Base-by-base conservation (phyloP, 2,888 invertebrate species). In the Hedya salicella region DNA sequence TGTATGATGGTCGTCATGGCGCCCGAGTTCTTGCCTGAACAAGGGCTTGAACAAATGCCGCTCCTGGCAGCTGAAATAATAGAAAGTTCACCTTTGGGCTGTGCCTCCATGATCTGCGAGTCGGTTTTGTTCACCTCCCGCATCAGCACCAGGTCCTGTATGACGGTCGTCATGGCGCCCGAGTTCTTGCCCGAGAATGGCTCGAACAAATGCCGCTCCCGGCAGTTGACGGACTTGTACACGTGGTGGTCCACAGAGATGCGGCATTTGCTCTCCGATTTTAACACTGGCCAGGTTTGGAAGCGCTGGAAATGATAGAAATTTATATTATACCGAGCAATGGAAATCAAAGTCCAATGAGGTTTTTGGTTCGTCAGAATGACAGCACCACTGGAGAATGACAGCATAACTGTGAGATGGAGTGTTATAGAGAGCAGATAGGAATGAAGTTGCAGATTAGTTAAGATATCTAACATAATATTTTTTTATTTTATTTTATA, bases 161-260 rank as follows among this genome's bases (percentile, higher is more conserved):
- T 80, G 0, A 95, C 93, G 4, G 93, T 94, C 3, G 96, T 96
- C 76, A 95, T 93, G 0, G 96, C 96, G 0, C 96, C 97, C 0
- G 95, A 94, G 68, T 94, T 94, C 59, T 93, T 93, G 66, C 95
- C 95, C 0, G 96, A 96, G 78, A 97, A 95, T 0, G 97, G 96
- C 74, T 95, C 95, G 68, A 97, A 93, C 39, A 95, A 87, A 79
- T 97, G 96, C 0, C 93, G 89, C 81, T 97, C 97, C 36, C 91
- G 88, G 78, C 97, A 97, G 19, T 81, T 93, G 1, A 97, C 94
- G 11, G 93, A 88, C 44, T 95, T 94, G 83, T 97, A 96, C 6
- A 97, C 91, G 75, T 95, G 94, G 72, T 96, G 96, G 85, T 97
- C 97, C 14, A 97, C 94, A 0, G 95, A 94, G 40, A 97, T 91